Evolutionary conservation across 2,888 invertebrate genomes (phyloP), one percentile per base, ranked within the genome.

Genomic region (Andrena camellia): DNA sequence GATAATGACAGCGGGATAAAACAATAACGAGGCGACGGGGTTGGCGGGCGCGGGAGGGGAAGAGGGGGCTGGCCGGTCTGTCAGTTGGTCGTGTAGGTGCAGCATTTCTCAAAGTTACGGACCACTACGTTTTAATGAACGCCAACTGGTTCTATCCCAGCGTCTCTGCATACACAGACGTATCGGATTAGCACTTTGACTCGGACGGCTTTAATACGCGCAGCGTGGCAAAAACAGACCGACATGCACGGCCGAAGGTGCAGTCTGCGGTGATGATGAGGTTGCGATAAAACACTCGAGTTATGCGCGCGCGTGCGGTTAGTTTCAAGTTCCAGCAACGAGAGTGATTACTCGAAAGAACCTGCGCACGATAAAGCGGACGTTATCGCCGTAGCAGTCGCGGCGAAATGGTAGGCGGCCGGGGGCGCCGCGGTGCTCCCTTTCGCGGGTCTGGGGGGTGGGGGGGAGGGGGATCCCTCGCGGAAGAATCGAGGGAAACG

Each of bases 281-380:
- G 72, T 78, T 77, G 83, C 81, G 88, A 88, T 88, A 88, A 88
- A 88, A 85, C 88, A 86, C 84, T 88, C 83, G 87, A 88, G 88
- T 88, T 88, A 88, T 88, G 84, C 88, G 85, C 83, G 86, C 88
- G 85, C 83, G 83, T 86, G 88, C 88, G 83, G 84, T 81, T 80
- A 80, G 79, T 87, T 84, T 87, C 87, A 87, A 84, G 83, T 87
- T 86, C 86, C 84, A 86, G 71, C 84, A 81, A 87, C 79, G 80
- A 86, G 84, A 85, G 84, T 81, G 83, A 86, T 73, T 84, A 86
- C 83, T 86, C 79, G 78, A 87, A 86, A 26, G 57, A 86, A 87
- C 59, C 77, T 52, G 42, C 20, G 67, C 59, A 60, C 81, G 81
- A 86, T 77, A 80, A 74, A 77, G 54, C 54, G 59, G 60, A 42